A percentile compares a stretch with the other conserved stretches of the same genome.
Evolutionary conservation across 2,888 invertebrate species (phyloP).

Genomic region (Eumerus sabulonum): DNA sequence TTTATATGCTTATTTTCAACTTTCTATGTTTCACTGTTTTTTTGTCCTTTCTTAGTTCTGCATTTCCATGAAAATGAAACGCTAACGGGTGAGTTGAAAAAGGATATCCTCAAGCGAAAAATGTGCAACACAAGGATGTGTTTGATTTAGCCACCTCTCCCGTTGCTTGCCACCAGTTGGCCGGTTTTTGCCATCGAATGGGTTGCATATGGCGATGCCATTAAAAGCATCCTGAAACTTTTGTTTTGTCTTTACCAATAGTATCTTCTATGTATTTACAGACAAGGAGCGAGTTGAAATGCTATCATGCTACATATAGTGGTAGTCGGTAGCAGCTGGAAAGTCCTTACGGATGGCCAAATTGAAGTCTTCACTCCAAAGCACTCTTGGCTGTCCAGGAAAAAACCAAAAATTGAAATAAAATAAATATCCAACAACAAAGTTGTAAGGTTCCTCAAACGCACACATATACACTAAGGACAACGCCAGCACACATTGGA

Average conservation of each 20-base stretch:
- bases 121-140: constrained; percentile 63
- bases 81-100: constrained; percentile 62
- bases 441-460: constrained; percentile 60
- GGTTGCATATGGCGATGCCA: constrained; percentile 65
- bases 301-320: constrained; percentile 1
- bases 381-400: constrained; percentile 30
- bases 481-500: constrained; percentile 7
- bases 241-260: constrained; percentile 62
- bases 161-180: neutral
- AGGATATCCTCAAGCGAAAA: constrained; percentile 66
- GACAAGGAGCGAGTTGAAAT: too few relatives aligned
- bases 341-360: constrained; percentile 63
- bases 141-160: constrained; percentile 55
- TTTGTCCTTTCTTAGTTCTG: constrained; percentile 24
- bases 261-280: too few relatives aligned
- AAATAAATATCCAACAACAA: constrained; percentile 63
- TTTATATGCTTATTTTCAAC: constrained; percentile 24
- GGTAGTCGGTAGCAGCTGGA: constrained; percentile 47
- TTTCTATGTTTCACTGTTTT: too few relatives aligned
- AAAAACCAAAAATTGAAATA: constrained; percentile 58
- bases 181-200: neutral
- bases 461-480: constrained; percentile 28
- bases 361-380: constrained; percentile 57
- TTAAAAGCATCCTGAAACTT: constrained; percentile 66
- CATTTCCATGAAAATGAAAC: constrained; percentile 51